phyloP scores from a whole-genome alignment of 2,113 vertebrate genomes.

The Ondatra zibethicus region DNA sequence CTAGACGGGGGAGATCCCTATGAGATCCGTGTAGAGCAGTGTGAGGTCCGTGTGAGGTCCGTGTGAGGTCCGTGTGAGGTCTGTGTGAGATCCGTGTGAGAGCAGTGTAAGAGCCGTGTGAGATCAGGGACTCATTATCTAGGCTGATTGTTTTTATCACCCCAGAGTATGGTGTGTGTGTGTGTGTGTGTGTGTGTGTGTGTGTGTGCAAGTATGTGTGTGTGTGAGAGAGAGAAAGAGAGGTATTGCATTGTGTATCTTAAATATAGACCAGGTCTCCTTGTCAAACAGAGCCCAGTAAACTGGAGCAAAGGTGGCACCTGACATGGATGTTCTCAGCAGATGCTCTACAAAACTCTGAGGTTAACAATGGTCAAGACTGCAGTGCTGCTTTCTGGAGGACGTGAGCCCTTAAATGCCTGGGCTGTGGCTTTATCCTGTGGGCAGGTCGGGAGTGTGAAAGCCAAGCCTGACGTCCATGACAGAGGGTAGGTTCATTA shows the following conservation, averaged over 20 bases:
- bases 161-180: neutral
- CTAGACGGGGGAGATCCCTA: neutral
- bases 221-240: neutral
- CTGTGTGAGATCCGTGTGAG: too few relatives aligned
- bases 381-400: neutral
- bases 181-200: neutral
- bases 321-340: neutral
- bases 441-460: neutral
- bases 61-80: neutral
- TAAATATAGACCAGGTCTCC: neutral
- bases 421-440: neutral
- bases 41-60: neutral
- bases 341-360: neutral
- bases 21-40: neutral
- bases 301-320: neutral
- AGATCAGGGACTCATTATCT: neutral
- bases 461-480: neutral
- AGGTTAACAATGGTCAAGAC: neutral
- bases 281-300: neutral
- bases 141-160: neutral
- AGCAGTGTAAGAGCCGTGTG: neutral
- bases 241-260: neutral
- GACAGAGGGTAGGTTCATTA: fast-evolving
- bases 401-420: neutral
- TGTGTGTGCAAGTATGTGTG: neutral